phyloP scores from a whole-genome alignment of 2,888 invertebrate species.

The Eupithecia pulchellata region DNA sequence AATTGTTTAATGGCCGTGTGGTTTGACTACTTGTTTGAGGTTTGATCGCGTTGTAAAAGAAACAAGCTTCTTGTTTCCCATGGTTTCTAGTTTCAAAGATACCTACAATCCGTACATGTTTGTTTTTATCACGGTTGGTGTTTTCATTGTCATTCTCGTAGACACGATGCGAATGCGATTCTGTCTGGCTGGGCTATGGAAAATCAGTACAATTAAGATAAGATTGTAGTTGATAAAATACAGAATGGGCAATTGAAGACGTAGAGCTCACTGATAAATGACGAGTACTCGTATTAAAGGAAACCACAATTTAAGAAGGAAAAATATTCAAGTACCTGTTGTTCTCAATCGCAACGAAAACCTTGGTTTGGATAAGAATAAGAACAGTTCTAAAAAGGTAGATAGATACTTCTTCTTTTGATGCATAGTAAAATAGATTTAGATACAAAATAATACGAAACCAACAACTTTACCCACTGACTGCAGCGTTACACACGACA shows the following conservation, averaged over 20 bases:
- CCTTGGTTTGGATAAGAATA: too few relatives aligned
- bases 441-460: background rate
- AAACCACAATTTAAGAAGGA: too few relatives aligned
- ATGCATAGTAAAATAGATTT: background rate
- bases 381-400: too few relatives aligned
- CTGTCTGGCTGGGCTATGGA: background rate
- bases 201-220: background rate
- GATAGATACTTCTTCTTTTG: too few relatives aligned
- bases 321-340: too few relatives aligned
- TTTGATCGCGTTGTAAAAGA: constrained; percentile 9
- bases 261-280: too few relatives aligned
- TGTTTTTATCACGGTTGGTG: background rate
- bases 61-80: background rate
- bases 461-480: constrained; percentile 1
- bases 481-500: constrained; percentile 14
- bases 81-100: background rate
- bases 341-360: too few relatives aligned
- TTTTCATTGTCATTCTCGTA: background rate
- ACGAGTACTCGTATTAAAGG: too few relatives aligned
- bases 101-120: background rate
- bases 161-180: background rate
- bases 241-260: too few relatives aligned
- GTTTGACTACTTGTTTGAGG: constrained; percentile 14
- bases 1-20: constrained; percentile 17
- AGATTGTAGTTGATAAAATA: background rate